phyloP scores from a whole-genome alignment of 2,888 invertebrate genomes.

The Drosophila barbarae region DNA sequence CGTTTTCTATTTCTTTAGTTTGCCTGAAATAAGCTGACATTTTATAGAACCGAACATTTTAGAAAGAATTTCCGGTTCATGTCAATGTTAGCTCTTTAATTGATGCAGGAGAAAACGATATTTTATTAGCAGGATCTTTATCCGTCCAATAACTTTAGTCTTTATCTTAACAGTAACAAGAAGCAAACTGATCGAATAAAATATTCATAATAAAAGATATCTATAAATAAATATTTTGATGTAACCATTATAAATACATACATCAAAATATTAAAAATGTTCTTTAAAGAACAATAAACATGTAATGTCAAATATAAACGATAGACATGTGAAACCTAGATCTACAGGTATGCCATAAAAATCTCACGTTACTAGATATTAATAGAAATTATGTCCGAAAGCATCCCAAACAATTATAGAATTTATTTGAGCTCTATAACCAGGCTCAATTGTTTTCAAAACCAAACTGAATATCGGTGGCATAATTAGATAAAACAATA shows the following conservation, averaged over 20 bases:
- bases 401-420: no score
- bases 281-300: neutral
- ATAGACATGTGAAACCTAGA: neutral
- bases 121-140: neutral
- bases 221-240: no score
- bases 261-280: fast-evolving
- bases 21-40: neutral
- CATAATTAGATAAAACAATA: no score
- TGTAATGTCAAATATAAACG: no score
- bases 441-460: no score
- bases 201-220: no score
- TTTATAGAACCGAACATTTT: no score
- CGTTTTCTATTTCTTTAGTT: neutral
- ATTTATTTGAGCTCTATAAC: no score
- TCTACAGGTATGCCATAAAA: no score
- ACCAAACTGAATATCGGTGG: no score
- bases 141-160: neutral
- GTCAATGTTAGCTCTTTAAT: neutral
- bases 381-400: no score
- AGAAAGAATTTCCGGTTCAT: neutral
- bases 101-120: neutral
- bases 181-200: neutral
- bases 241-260: neutral
- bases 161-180: neutral
- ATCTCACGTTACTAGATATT: no score